Base-by-base conservation (phyloP, 2,888 invertebrate species). In the Cybosia mesomella region DNA sequence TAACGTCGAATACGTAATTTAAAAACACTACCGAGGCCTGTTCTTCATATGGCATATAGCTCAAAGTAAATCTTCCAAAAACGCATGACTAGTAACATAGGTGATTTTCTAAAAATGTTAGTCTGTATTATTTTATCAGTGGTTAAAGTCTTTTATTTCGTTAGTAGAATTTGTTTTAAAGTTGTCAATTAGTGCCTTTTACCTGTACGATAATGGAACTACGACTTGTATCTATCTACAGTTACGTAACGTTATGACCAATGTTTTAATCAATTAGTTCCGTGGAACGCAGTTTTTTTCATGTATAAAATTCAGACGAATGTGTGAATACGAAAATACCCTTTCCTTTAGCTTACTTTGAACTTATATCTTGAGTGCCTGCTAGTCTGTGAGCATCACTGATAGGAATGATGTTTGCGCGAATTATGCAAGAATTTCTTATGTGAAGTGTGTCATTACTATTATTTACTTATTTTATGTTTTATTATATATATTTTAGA, bases 351-450 rank as follows among this genome's bases (percentile, higher is more conserved):
- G 55, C 70, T 74, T 78, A 66, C 68, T 72, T 74, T 74, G 68
- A 72, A 79, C 72, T 77, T 79, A 77, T 80, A 77, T 86, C 84
- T 87, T 85, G 92, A 91, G 92, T 94, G 92, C 88, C 86, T 92
- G 93, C 94, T 94, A 94, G 95, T 95, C 94, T 94, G 91, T 91
- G 92, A 92, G 93, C 92, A 92, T 94, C 94, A 92, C 93, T 94
- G 94, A 91, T 91, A 93, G 94, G 92, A 87, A 92, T 91, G 91
- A 91, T 94, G 95, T 93, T 91, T 93, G 95, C 93, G 94, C 80
- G 95, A 94, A 90, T 92, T 94, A 94, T 95, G 95, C 91, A 93
- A 94, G 95, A 92, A 73, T 81, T 74, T 89, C 89, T 88, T 86
- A 85, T 88, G 90, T 88, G 88, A 88, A 86, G 89, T 87, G 86